Evolutionary conservation across 2,113 vertebrate species (phyloP).

Genomic region (Vidua chalybeata): DNA sequence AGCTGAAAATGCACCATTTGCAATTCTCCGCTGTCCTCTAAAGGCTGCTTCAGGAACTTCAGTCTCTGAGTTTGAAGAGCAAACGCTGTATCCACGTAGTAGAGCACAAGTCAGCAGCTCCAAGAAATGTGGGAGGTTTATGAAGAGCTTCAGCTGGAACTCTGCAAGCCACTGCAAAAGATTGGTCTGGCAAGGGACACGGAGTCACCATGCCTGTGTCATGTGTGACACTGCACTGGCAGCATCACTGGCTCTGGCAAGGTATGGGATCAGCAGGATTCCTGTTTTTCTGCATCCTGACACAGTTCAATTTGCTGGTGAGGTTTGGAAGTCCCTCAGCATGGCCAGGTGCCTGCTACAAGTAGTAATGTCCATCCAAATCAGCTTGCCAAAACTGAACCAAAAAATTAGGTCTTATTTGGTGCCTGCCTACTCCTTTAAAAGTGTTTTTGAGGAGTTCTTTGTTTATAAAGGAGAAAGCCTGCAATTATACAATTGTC

Average conservation of each 20-base stretch:
- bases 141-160: not conserved
- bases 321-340: not conserved
- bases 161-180: not conserved
- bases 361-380: fast-evolving
- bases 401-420: not conserved
- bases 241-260: not conserved
- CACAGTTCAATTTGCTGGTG: not conserved
- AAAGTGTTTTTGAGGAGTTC: not conserved
- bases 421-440: not conserved
- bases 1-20: not conserved
- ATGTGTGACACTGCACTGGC: fast-evolving
- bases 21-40: slow-evolving; percentile 60
- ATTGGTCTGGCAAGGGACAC: not conserved
- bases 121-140: not conserved
- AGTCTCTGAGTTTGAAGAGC: not conserved
- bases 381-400: not conserved
- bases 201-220: fast-evolving
- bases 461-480: not conserved
- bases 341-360: fast-evolving
- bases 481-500: not conserved
- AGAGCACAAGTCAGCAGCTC: fast-evolving
- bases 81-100: not conserved
- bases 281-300: not conserved
- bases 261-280: not conserved
- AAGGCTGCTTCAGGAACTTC: slow-evolving; percentile 58